Evolutionary conservation across 2,888 invertebrate genomes (phyloP).

Genomic region (Gastracanthus pulcherrimus): DNA sequence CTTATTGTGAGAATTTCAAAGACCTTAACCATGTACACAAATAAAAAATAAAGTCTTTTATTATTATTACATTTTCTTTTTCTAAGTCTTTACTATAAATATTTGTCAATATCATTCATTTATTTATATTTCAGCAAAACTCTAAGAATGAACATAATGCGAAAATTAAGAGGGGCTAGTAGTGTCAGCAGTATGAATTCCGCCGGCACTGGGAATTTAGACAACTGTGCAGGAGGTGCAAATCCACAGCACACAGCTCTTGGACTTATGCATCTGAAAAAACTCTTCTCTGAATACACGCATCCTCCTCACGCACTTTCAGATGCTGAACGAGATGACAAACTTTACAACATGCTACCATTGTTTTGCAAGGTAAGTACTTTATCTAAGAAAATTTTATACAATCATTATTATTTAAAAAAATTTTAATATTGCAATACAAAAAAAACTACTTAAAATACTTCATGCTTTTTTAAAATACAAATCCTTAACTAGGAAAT

Average conservation of each 20-base stretch:
- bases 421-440: background rate
- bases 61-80: background rate
- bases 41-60: background rate
- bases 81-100: background rate
- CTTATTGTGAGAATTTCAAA: background rate
- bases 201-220: slow-evolving; percentile 78
- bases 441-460: background rate
- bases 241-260: slow-evolving; percentile 90
- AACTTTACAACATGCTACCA: slow-evolving; percentile 98
- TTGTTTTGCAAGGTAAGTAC: slow-evolving; percentile 94
- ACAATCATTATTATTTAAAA: background rate
- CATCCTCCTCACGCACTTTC: slow-evolving; percentile 90
- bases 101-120: background rate
- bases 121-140: slow-evolving; percentile 51
- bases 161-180: slow-evolving; percentile 87
- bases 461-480: background rate
- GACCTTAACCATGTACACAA: background rate
- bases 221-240: slow-evolving; percentile 81
- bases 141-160: slow-evolving; percentile 91
- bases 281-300: slow-evolving; percentile 95
- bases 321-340: slow-evolving; percentile 92
- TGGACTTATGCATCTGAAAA: slow-evolving; percentile 96
- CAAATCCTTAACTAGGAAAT: background rate
- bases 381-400: background rate
- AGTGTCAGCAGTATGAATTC: slow-evolving; percentile 79